Conservation (phyloP, 2,113 vertebrate genomes). For the Glaucidium brasilianum region DNA sequence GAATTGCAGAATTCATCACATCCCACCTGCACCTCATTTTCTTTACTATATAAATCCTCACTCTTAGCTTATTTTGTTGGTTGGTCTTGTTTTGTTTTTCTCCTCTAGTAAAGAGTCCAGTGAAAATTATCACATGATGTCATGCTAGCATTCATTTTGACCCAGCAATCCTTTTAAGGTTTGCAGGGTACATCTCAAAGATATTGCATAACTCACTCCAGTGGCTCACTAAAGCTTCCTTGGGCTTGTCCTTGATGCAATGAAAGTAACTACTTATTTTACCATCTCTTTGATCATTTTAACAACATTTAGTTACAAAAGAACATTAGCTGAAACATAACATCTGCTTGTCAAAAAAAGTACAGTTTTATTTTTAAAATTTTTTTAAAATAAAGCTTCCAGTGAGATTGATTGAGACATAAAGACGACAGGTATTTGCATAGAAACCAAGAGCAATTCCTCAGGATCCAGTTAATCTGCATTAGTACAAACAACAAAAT, state of each 20-base stretch:
- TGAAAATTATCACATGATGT: conserved; percentile 29
- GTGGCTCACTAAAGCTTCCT: background rate
- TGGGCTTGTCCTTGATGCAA: conserved; percentile 32
- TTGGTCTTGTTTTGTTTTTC: conserved; percentile 45
- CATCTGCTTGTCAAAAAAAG: background rate
- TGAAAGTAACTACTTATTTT: conserved; percentile 57
- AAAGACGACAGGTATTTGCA: background rate
- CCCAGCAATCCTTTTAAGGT: background rate
- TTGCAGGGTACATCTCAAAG: conserved; percentile 36
- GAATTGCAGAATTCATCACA: conserved; percentile 50
- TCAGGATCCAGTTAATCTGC: background rate
- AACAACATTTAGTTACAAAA: background rate
- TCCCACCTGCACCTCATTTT: conserved; percentile 38
- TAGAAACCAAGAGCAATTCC: background rate
- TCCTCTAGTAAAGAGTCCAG: conserved; percentile 9
- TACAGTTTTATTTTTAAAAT: background rate
- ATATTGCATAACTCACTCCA: conserved; percentile 7
- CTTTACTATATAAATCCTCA: background rate
- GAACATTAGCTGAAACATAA: background rate
- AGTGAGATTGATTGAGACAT: background rate
- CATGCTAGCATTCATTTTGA: conserved; percentile 21
- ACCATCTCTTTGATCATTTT: conserved; percentile 50
- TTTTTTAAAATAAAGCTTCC: background rate
- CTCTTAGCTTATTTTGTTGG: conserved; percentile 31
- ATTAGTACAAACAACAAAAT: background rate